Percentiles rank a stretch among this genome's conserved stretches.
phyloP scores from a whole-genome alignment of 2,797 vertebrate species.

The Pangasius mekongensis region DNA sequence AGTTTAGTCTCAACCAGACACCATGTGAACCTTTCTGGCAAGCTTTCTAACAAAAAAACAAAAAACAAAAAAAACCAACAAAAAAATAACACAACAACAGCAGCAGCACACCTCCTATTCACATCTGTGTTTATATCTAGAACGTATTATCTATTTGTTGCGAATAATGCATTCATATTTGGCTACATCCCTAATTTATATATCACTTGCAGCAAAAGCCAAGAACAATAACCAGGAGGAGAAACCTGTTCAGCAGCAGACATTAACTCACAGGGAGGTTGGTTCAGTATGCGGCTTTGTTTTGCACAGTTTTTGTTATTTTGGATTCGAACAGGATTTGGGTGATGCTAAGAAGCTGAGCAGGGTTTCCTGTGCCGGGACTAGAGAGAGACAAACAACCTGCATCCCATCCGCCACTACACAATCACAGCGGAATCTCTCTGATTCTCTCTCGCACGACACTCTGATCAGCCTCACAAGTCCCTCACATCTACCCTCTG shows the following conservation, averaged over 20 bases:
- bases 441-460: constrained; percentile 38
- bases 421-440: constrained; percentile 72
- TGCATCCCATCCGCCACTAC: constrained; percentile 73
- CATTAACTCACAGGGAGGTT: constrained; percentile 40
- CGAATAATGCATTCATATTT: background rate
- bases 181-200: background rate
- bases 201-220: background rate
- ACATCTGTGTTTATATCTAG: background rate
- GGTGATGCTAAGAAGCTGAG: constrained; percentile 46
- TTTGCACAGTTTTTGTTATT: constrained; percentile 50
- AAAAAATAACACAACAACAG: background rate
- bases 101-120: background rate
- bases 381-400: constrained; percentile 70
- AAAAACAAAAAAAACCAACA: background rate
- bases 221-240: constrained; percentile 11
- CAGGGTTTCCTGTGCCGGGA: constrained; percentile 71
- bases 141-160: background rate
- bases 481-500: background rate
- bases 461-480: constrained; percentile 10
- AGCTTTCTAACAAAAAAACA: background rate
- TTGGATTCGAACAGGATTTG: constrained; percentile 55
- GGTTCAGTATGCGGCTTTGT: constrained; percentile 54
- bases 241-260: background rate
- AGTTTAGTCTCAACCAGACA: background rate
- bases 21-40: background rate